phyloP scores from a whole-genome alignment of 2,888 invertebrate genomes.

The Aphidoletes aphidimyza region DNA sequence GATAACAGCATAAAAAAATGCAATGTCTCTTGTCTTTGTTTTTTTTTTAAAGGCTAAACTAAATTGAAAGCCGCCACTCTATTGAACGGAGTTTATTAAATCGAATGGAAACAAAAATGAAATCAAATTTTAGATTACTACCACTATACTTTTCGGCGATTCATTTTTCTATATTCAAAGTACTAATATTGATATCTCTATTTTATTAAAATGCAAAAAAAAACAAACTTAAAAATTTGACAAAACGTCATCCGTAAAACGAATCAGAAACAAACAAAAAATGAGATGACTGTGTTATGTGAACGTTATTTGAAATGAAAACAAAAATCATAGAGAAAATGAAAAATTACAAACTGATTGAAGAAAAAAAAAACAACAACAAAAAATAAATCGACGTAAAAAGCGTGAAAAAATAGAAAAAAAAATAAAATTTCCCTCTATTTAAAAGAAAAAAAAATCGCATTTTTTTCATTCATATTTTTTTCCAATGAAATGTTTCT shows the following conservation, averaged over 20 bases:
- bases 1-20: not conserved
- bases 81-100: not conserved
- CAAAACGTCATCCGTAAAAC: not conserved
- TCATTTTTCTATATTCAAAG: conserved; percentile 52
- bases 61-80: not conserved
- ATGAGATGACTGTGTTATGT: conserved; percentile 44
- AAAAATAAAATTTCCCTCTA: conserved; percentile 17
- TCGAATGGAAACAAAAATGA: not conserved
- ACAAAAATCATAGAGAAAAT: not conserved
- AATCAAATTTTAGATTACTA: conserved; percentile 30
- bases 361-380: not conserved
- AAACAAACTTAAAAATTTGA: too few relatives aligned
- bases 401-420: conserved; percentile 22
- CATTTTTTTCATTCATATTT: conserved; percentile 2
- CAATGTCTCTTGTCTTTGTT: conserved; percentile 4
- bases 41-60: not conserved
- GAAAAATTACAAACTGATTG: not conserved
- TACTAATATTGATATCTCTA: not conserved
- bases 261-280: conserved; percentile 25
- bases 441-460: not conserved
- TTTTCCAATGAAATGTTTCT: too few relatives aligned
- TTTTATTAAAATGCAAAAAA: not conserved
- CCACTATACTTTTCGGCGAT: conserved; percentile 33
- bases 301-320: conserved; percentile 16
- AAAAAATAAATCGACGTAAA: conserved; percentile 35